Conservation (phyloP, 2,113 vertebrate genomes). For the Leptocoma aspasia region DNA sequence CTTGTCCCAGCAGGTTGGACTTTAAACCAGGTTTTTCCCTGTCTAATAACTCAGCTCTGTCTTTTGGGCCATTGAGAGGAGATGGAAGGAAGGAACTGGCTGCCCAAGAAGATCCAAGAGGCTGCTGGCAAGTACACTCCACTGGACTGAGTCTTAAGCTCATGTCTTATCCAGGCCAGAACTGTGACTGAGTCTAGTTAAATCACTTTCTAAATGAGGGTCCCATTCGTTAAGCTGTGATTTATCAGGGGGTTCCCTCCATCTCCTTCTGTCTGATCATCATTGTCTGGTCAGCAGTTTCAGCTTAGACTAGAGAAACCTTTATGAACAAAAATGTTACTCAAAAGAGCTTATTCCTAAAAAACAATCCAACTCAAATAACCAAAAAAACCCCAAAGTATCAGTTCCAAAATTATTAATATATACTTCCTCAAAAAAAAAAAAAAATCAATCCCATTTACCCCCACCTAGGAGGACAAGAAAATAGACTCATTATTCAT, state of each 20-base stretch:
- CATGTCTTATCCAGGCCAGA: not conserved
- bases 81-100: not conserved
- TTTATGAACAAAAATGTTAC: not conserved
- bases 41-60: not conserved
- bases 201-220: not conserved
- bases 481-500: not conserved
- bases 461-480: not conserved
- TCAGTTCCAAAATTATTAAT: not conserved
- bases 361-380: not conserved
- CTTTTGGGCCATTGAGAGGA: not conserved
- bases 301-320: not conserved
- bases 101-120: not conserved
- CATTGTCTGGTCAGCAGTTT: not conserved
- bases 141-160: not conserved
- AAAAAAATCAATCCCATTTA: not conserved
- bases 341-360: not conserved
- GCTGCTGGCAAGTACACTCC: not conserved
- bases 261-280: not conserved
- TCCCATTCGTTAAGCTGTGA: not conserved
- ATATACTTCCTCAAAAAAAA: not conserved
- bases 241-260: not conserved
- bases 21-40: not conserved
- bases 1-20: not conserved
- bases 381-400: rapidly evolving
- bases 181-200: not conserved